Percentiles rank a stretch among this genome's conserved stretches.
These are phyloP conservation scores for Nasua narica DNA, from an alignment of 2,797 vertebrate genomes.

Conservation along the genomic window DNA sequence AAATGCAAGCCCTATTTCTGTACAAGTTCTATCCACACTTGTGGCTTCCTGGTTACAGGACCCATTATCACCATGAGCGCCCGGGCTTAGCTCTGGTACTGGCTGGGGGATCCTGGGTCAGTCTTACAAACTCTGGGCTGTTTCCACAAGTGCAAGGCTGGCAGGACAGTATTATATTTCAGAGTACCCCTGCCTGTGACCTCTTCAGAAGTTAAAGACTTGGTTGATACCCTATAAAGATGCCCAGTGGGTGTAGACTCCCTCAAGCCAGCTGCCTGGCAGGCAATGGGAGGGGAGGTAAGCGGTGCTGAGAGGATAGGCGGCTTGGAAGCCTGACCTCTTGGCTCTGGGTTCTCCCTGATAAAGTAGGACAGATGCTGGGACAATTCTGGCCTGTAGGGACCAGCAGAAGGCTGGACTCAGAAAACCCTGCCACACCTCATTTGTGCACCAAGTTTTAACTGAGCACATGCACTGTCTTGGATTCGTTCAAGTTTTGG, in stretches of 20 bases:
- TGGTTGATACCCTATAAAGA: not conserved
- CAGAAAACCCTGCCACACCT: not conserved
- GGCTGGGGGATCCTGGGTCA: not conserved
- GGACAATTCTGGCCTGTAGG: not conserved
- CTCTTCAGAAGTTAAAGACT: not conserved
- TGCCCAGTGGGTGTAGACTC: not conserved
- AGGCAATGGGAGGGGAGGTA: not conserved
- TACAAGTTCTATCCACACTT: not conserved
- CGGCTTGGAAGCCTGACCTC: not conserved
- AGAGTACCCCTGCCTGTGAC: not conserved
- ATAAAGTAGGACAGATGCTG: not conserved
- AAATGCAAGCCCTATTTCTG: not conserved
- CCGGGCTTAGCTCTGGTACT: not conserved
- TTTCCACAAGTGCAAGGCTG: not conserved
- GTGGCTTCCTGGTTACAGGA: not conserved
- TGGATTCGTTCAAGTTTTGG: not conserved
- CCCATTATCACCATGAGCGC: not conserved
- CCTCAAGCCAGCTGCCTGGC: not conserved
- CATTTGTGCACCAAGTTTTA: not conserved
- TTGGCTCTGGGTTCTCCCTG: not conserved
- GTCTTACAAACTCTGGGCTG: not conserved
- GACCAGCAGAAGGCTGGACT: not conserved
- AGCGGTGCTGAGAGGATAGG: not conserved
- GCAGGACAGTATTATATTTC: not conserved
- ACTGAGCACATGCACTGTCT: not conserved